phyloP scores from a whole-genome alignment of 1,140 invertebrate species.

The Chymomyza costata region DNA sequence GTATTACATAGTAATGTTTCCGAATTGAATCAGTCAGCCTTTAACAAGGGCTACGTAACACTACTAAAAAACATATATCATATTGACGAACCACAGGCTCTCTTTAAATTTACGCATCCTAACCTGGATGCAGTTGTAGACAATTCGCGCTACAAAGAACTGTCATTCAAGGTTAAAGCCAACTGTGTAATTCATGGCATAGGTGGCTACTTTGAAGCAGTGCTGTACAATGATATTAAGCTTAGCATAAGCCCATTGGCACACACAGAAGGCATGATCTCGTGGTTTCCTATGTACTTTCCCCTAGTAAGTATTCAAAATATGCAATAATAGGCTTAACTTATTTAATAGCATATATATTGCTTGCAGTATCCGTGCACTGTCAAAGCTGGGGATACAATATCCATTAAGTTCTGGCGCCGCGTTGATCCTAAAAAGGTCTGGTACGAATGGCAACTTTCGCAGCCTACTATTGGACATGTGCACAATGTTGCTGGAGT shows the following conservation, averaged over 20 bases:
- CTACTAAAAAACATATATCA: slow-evolving; percentile 92
- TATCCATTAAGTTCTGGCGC: slow-evolving; percentile 92
- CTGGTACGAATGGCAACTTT: slow-evolving; percentile 96
- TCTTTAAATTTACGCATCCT: slow-evolving; percentile 94
- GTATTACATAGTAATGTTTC: slow-evolving; percentile 75
- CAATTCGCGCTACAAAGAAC: slow-evolving; percentile 84
- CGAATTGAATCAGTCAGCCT: slow-evolving; percentile 30
- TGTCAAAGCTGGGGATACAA: slow-evolving; percentile 80
- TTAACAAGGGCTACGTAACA: slow-evolving; percentile 87
- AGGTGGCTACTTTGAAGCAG: slow-evolving; percentile 93
- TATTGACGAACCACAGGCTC: slow-evolving; percentile 84
- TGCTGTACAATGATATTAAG: slow-evolving; percentile 87
- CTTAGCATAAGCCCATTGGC: slow-evolving; percentile 93
- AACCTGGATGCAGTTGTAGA: slow-evolving; percentile 80
- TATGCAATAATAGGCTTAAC: neutral
- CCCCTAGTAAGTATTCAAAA: slow-evolving; percentile 83
- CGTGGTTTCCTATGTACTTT: slow-evolving; percentile 97
- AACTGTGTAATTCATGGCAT: slow-evolving; percentile 92
- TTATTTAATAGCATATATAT: slow-evolving; percentile 14
- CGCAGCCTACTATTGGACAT: slow-evolving; percentile 80
- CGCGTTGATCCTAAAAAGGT: slow-evolving; percentile 84
- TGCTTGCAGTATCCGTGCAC: slow-evolving; percentile 34
- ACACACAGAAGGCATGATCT: slow-evolving; percentile 92
- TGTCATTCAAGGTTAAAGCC: slow-evolving; percentile 82
- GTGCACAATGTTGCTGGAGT: no score